Evolutionary conservation across 1,140 invertebrate species (phyloP), one percentile per base, ranked within the genome.

Genomic region (Drosophila aff.): DNA sequence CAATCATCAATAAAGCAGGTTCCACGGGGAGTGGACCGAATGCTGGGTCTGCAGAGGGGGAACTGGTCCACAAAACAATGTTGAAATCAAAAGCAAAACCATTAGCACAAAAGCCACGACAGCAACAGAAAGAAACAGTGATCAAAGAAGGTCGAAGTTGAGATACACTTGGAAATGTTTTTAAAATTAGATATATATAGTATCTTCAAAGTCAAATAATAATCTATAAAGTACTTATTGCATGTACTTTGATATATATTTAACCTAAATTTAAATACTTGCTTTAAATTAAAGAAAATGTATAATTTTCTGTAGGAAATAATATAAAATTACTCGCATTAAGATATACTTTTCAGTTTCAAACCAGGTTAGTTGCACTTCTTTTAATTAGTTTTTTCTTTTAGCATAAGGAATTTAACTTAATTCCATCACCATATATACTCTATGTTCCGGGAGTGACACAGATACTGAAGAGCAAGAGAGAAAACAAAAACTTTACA

Each of bases 1-100:
- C 78, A 89, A 89, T 89, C 85, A 89, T 89, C 84, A 89, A 89
- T 90, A 90, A 90, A 79, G 65, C 85, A 62, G 76, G 76, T 72
- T 53, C 55, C 73, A 65, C 49, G 49, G 55, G 36, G 33, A 64
- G 62, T 43, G 62, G 55, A 43, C 26, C 10, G 26, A n/a, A 21
- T 26, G 38, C 33, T 65, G 66, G 61, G 38, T 28, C 43, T 67
- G 61, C 46, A 23, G 31, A 62, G 64, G 64, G 52, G 18, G n/a
- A 11, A 33, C 38, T 78, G 52, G 72, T 58, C 76, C 80, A 77
- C 77, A 76, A 83, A 84, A 84, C 74, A 84, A 84, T 89, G 82
- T 79, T 59, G 81, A 89, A 89, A 90, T 90, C 75, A 84, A 79
- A 71, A 65, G 78, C 69, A 81, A 84, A 84, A 85, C 85, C 85